phyloP scores from a whole-genome alignment of 2,797 vertebrate species.

The Chrysocyon brachyurus region DNA sequence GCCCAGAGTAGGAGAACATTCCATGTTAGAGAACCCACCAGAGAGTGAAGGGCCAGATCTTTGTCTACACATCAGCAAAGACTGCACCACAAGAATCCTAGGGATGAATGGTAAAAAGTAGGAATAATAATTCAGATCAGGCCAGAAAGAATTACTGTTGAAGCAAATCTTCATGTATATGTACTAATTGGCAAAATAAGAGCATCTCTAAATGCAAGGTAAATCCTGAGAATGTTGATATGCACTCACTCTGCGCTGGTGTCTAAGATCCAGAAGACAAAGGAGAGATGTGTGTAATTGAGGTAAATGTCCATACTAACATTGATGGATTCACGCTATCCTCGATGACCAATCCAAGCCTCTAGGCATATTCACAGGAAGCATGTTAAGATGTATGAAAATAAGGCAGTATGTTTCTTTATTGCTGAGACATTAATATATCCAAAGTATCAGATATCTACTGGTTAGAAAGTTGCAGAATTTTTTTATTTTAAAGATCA shows the following conservation, averaged over 20 bases:
- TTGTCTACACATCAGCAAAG: neutral
- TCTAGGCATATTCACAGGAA: neutral
- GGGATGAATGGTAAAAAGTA: neutral
- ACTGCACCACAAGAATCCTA: neutral
- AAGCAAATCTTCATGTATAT: neutral
- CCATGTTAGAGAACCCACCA: neutral
- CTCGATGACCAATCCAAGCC: neutral
- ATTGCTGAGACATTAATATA: neutral
- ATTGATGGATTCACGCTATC: fast-evolving
- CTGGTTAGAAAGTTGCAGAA: neutral
- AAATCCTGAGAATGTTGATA: neutral
- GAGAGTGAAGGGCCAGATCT: neutral
- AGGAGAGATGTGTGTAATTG: neutral
- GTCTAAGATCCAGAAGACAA: neutral
- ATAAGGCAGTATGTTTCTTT: neutral
- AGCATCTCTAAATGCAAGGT: neutral
- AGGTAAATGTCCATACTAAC: neutral
- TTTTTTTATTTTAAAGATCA: neutral
- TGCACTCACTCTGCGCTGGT: neutral
- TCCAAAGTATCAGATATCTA: neutral
- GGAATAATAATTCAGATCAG: neutral
- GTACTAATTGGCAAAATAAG: neutral
- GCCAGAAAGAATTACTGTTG: neutral
- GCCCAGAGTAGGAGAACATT: neutral
- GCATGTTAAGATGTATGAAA: neutral